Conservation (phyloP, 2,113 vertebrate species). For the human (Homo sapiens) region DNA sequence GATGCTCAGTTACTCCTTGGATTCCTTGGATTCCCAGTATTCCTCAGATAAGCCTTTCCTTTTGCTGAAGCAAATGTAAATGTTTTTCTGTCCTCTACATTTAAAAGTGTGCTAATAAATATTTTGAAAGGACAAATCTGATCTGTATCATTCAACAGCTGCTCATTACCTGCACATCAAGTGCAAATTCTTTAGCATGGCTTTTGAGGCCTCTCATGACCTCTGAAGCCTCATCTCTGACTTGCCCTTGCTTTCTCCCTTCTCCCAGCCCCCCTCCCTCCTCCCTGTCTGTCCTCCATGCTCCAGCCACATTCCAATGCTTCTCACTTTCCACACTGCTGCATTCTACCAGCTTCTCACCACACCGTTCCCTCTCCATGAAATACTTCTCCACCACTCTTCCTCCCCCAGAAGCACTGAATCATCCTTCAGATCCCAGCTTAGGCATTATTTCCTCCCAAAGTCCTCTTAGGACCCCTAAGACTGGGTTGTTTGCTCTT, state of each 20-base stretch:
- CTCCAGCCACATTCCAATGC: not conserved
- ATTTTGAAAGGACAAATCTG: not conserved
- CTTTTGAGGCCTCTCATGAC: rapidly evolving
- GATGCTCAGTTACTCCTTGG: not conserved
- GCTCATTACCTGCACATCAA: not conserved
- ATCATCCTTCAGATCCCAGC: not conserved
- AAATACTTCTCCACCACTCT: not conserved
- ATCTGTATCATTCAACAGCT: not conserved
- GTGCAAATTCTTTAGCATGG: not conserved
- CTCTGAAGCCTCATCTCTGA: not conserved
- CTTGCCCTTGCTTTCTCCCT: not conserved
- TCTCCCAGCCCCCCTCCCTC: too few relatives aligned
- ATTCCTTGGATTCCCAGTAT: not conserved
- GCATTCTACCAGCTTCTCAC: not conserved
- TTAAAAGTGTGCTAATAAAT: not conserved
- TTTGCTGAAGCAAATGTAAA: not conserved
- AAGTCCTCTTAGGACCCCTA: not conserved
- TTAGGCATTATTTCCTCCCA: not conserved
- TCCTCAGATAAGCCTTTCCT: not conserved
- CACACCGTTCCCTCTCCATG: not conserved
- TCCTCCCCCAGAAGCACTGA: not conserved
- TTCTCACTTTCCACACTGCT: not conserved
- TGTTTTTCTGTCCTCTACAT: not conserved
- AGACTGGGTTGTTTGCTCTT: not conserved
- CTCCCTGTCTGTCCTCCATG: too few relatives aligned